phyloP scores from a whole-genome alignment of 2,888 invertebrate genomes.

The Sesamia inferens region DNA sequence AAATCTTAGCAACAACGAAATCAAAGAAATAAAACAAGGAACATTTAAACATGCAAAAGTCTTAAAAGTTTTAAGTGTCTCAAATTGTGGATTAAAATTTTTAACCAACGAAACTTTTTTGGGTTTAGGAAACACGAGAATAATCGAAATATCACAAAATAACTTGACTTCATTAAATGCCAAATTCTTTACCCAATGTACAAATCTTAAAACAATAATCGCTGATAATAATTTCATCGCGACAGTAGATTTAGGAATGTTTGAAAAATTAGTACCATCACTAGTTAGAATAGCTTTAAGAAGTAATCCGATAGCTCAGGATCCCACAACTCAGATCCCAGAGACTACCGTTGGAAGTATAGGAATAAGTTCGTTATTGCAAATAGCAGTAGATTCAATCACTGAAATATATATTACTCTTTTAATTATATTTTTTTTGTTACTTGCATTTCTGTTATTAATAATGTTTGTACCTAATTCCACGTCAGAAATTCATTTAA shows the following conservation, averaged over 20 bases:
- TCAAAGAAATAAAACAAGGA: not conserved
- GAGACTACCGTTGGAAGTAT: not conserved
- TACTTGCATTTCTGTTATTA: slow-evolving; percentile 5
- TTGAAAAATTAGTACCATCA: slow-evolving; percentile 16
- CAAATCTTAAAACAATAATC: not conserved
- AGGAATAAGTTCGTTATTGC: not conserved
- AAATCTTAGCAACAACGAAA: not conserved
- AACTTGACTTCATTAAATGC: slow-evolving; percentile 13
- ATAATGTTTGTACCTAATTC: not conserved
- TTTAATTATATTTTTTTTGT: slow-evolving; percentile 10
- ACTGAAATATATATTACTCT: not conserved
- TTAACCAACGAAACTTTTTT: slow-evolving; percentile 26
- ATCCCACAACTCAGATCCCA: not conserved
- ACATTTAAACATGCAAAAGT: slow-evolving; percentile 29
- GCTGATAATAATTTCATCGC: slow-evolving; percentile 19
- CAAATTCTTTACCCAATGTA: slow-evolving; percentile 2
- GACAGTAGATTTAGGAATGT: slow-evolving; percentile 6
- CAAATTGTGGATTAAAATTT: slow-evolving; percentile 33
- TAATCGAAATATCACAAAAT: slow-evolving; percentile 30
- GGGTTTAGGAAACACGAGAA: slow-evolving; percentile 1
- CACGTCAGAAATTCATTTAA: not conserved
- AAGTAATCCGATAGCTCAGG: slow-evolving; percentile 4
- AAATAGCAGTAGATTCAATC: not conserved
- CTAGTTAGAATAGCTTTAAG: slow-evolving; percentile 8
- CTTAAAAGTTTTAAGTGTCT: slow-evolving; percentile 7